phyloP scores from a whole-genome alignment of 1,140 invertebrate genomes.

The Choristoneura fumiferana region DNA sequence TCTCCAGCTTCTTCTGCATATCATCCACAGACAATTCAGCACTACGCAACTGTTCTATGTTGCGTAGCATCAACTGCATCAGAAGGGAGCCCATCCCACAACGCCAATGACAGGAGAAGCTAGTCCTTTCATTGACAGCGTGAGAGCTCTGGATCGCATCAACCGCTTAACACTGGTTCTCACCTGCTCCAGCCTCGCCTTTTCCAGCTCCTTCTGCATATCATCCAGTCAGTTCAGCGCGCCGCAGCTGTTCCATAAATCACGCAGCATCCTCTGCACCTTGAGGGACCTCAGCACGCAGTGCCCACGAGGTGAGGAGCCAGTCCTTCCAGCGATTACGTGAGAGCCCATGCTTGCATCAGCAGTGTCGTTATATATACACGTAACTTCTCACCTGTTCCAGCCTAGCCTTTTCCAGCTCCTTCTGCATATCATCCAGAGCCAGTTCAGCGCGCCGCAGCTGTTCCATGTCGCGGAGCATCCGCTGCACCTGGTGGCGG shows the following conservation, averaged over 20 bases:
- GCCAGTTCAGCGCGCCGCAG: conserved; percentile 93
- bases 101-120: too few relatives aligned
- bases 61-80: conserved; percentile 88
- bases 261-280: conserved; percentile 88
- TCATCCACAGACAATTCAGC: conserved; percentile 92
- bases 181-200: not conserved
- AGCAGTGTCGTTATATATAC: too few relatives aligned
- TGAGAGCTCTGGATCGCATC: too few relatives aligned
- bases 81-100: not conserved
- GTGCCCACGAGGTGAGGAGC: conserved; percentile 93
- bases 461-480: conserved; percentile 96
- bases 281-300: conserved; percentile 91
- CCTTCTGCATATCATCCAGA: conserved; percentile 90
- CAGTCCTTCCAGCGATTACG: conserved; percentile 92
- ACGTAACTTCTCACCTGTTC: conserved; percentile 40
- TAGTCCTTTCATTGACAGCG: too few relatives aligned
- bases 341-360: too few relatives aligned
- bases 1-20: conserved; percentile 86
- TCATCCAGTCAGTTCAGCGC: not conserved
- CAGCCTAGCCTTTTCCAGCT: conserved; percentile 78
- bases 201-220: not conserved
- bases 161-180: too few relatives aligned
- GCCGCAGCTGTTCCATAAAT: not conserved
- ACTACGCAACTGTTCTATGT: conserved; percentile 94
- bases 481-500: conserved; percentile 89